Evolutionary conservation across 2,113 vertebrate genomes (phyloP), one percentile per base, ranked within the genome.

Genomic region (Rhinichthys klamathensis): DNA sequence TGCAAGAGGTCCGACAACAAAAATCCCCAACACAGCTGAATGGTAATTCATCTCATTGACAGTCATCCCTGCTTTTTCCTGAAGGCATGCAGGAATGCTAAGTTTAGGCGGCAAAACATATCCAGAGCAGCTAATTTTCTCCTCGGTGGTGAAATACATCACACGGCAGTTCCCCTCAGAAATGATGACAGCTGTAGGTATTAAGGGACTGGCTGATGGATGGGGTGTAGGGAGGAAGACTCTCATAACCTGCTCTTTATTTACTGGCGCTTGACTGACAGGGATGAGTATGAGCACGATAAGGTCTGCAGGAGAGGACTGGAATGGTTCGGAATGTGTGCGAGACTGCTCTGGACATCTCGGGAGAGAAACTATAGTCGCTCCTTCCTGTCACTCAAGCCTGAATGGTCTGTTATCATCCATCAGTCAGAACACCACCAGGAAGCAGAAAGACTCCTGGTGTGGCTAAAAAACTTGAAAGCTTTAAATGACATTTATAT

Each of bases 171-270:
- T 88, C 81, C 54, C 72, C 82, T 80, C 70, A 82, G 89, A 90
- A 89, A 87, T 82, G 80, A 84, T 92, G 92, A 93, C 94, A 93
- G 92, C 92, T 92, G 91, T 91, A 93, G 88, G 91, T 92, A 93
- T 94, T 92, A 94, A 92, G 91, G 91, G 89, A 90, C 90, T 58
- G 84, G 41, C 86, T 94, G 93, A 94, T 92, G 92, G 93, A 95
- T 92, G 89, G 90, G 92, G 70, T 91, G 89, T 87, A 90, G 90
- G 88, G 89, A 90, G 87, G 89, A 93, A 90, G 91, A 88, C 87
- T 91, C 90, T 91, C 91, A 92, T 92, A 93, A 91, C 90, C 90
- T 92, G 87, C 85, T 87, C 88, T 92, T 93, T 92, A 93, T 94
- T 93, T 92, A 91, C 90, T 90, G 92, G 90, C 84, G 81, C 87